These are phyloP conservation scores for Picathartes gymnocephalus DNA, from an alignment of 2,113 vertebrate genomes.

Conservation along the genomic window DNA sequence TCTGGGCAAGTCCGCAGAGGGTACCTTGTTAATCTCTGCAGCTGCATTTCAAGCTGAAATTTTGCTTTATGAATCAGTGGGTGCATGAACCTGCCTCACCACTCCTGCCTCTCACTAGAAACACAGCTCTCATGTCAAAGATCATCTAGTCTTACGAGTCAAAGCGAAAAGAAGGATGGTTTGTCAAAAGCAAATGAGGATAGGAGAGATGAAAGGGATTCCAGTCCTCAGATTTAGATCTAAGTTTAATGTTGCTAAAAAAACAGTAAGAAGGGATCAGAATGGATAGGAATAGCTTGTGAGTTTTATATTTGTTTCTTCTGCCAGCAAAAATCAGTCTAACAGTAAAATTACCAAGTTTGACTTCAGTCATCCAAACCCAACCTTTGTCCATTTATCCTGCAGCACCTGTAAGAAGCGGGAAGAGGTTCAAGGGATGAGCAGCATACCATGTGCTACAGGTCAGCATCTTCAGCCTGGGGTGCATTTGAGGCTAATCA, in stretches of 20 bases:
- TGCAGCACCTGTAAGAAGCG: not conserved
- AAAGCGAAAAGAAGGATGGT: not conserved
- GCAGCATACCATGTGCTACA: accelerated
- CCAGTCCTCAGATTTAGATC: not conserved
- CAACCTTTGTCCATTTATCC: not conserved
- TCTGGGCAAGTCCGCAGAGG: not conserved
- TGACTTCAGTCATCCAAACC: not conserved
- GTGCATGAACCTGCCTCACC: not conserved
- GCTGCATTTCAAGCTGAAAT: not conserved
- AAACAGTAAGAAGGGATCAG: not conserved
- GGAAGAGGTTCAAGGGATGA: not conserved
- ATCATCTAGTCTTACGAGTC: not conserved
- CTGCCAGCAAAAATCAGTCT: not conserved
- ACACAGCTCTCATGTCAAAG: not conserved
- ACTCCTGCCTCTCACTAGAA: not conserved
- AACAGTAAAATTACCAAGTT: not conserved
- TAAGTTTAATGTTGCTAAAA: not conserved
- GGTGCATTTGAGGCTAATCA: not conserved
- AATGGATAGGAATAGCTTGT: not conserved
- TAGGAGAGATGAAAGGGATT: not conserved
- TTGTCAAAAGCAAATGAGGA: not conserved
- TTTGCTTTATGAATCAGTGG: not conserved
- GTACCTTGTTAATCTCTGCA: not conserved
- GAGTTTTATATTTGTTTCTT: not conserved
- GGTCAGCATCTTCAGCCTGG: not conserved